phyloP scores from a whole-genome alignment of 2,113 vertebrate genomes.

The Ibidorhyncha struthersii region DNA sequence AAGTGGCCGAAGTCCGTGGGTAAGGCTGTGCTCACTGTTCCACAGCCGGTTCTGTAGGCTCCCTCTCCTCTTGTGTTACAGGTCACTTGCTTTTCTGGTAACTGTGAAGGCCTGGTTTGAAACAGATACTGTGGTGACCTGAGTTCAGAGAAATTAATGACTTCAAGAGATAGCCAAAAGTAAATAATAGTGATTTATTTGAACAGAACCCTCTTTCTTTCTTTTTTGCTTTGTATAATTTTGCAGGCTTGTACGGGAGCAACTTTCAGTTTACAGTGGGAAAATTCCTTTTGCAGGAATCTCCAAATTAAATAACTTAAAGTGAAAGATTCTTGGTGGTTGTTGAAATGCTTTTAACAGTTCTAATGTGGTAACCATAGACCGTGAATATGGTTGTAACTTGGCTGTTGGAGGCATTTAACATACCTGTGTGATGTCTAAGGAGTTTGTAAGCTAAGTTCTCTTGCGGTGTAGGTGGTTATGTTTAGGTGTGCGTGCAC shows the following conservation, averaged over 20 bases:
- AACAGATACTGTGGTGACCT: not conserved
- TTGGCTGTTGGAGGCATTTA: not conserved
- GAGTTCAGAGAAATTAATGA: not conserved
- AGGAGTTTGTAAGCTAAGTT: not conserved
- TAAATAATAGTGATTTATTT: not conserved
- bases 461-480: not conserved
- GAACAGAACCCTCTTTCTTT: not conserved
- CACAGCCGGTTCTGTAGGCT: not conserved
- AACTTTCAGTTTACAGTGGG: not conserved
- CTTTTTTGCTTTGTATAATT: not conserved
- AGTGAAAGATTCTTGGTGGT: not conserved
- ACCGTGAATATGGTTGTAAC: not conserved
- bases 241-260: not conserved
- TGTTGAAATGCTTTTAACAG: not conserved
- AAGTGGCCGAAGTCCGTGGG: not conserved
- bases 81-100: not conserved
- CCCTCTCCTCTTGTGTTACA: rapidly evolving
- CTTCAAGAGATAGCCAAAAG: not conserved
- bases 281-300: not conserved
- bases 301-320: not conserved
- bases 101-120: not conserved
- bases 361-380: rapidly evolving
- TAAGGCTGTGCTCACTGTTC: not conserved
- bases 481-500: rapidly evolving
- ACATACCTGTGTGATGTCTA: rapidly evolving